phyloP scores from a whole-genome alignment of 2,888 invertebrate species.

The Maniola hyperantus region DNA sequence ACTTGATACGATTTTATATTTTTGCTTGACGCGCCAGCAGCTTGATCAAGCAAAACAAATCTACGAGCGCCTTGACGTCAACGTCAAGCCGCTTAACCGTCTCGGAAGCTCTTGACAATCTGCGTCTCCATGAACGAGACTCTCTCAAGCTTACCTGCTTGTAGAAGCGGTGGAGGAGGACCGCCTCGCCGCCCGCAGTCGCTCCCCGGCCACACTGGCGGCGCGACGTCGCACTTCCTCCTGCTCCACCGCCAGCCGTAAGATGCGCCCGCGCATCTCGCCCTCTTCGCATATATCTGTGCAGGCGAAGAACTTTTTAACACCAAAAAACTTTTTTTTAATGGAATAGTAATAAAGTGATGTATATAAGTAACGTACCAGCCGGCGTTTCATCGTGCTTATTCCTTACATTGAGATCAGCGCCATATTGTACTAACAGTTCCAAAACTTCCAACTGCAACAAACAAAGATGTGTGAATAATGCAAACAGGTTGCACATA shows the following conservation, averaged over 20 bases:
- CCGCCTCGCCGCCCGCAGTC: conserved; percentile 70
- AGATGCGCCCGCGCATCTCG: conserved; percentile 94
- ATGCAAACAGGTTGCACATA: too few relatives aligned
- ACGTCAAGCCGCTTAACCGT: too few relatives aligned
- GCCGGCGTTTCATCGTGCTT: conserved; percentile 98
- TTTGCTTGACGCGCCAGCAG: too few relatives aligned
- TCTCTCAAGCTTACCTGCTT: conserved; percentile 30
- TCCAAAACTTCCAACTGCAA: conserved; percentile 96
- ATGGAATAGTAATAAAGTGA: neutral
- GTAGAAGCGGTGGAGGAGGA: conserved; percentile 80
- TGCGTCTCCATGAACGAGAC: too few relatives aligned
- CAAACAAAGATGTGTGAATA: conserved; percentile 46
- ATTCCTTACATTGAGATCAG: conserved; percentile 98
- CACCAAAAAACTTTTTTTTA: too few relatives aligned
- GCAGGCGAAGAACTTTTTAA: conserved; percentile 14
- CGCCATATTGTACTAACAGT: conserved; percentile 96
- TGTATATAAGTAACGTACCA: conserved; percentile 84
- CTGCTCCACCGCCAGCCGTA: conserved; percentile 94
- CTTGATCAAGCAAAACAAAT: too few relatives aligned
- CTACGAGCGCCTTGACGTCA: too few relatives aligned
- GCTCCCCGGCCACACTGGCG: conserved; percentile 73
- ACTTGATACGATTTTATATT: too few relatives aligned
- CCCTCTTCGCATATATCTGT: conserved; percentile 98
- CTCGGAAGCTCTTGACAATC: too few relatives aligned
- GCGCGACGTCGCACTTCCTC: conserved; percentile 85